Conservation (phyloP, 2,797 vertebrate genomes). For the Crotalus adamanteus region DNA sequence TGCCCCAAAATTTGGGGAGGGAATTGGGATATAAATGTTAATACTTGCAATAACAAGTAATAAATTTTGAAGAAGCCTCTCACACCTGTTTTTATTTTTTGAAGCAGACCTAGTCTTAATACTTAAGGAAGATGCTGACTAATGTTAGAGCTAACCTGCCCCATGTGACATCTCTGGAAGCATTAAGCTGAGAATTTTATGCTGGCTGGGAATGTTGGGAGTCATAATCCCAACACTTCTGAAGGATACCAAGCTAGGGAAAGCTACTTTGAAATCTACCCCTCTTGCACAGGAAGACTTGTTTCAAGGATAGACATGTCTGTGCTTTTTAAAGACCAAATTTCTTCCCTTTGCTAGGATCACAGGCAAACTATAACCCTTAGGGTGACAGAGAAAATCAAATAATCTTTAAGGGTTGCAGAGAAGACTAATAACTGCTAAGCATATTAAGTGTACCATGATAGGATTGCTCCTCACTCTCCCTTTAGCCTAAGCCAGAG, state of each 20-base stretch:
- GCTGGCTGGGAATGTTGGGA: not conserved
- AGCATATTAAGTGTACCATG: slow-evolving; percentile 25
- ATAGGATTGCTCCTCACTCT: not conserved
- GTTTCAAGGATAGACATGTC: not conserved
- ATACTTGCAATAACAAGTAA: not conserved
- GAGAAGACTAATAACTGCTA: slow-evolving; percentile 29
- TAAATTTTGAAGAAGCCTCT: slow-evolving; percentile 33
- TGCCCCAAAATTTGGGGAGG: not conserved
- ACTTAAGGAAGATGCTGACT: slow-evolving; percentile 29
- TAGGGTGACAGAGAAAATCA: not conserved
- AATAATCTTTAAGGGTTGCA: not conserved
- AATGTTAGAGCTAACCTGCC: not conserved
- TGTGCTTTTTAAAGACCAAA: not conserved
- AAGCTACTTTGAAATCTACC: not conserved
- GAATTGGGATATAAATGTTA: not conserved
- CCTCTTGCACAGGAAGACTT: slow-evolving; percentile 22
- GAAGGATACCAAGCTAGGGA: not conserved
- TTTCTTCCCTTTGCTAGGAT: not conserved
- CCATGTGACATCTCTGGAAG: not conserved
- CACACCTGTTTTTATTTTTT: not conserved
- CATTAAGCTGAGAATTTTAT: not conserved
- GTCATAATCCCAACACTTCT: not conserved
- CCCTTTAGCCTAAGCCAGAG: not conserved
- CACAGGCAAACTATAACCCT: not conserved
- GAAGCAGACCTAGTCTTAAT: not conserved